Percentiles rank a stretch among this genome's conserved stretches.
phyloP scores from a whole-genome alignment of 1,140 invertebrate species.

The Drosophila ficusphila region DNA sequence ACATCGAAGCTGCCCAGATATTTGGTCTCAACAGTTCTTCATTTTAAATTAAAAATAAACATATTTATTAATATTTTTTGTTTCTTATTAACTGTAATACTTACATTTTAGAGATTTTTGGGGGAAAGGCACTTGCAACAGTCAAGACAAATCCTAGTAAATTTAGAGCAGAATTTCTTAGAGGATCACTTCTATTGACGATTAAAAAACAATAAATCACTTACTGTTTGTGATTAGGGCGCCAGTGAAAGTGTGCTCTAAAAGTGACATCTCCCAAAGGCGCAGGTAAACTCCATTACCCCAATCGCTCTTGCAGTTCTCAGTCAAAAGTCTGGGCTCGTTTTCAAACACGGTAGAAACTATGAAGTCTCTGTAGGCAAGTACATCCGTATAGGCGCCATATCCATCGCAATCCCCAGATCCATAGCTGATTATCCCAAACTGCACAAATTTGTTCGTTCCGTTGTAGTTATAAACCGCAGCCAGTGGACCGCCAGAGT shows the following conservation, averaged over 20 bases:
- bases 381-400: background rate
- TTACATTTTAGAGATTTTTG: background rate
- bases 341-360: background rate
- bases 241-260: background rate
- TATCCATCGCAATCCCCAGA: rapidly evolving
- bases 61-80: too few species aligned
- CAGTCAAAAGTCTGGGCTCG: background rate
- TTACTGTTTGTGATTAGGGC: background rate
- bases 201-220: background rate
- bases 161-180: background rate
- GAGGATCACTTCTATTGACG: too few species aligned
- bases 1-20: background rate
- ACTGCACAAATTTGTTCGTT: background rate
- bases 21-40: background rate
- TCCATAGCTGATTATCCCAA: background rate
- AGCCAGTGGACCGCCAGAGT: background rate
- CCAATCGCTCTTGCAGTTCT: background rate
- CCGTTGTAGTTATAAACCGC: background rate
- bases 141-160: background rate
- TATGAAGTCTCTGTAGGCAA: background rate
- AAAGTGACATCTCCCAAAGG: background rate
- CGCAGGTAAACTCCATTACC: background rate
- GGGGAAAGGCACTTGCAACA: background rate
- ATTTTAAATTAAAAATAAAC: too few species aligned
- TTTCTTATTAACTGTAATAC: background rate